Evolutionary conservation across 2,113 vertebrate genomes (phyloP).

Genomic region (Hypomesus transpacificus): DNA sequence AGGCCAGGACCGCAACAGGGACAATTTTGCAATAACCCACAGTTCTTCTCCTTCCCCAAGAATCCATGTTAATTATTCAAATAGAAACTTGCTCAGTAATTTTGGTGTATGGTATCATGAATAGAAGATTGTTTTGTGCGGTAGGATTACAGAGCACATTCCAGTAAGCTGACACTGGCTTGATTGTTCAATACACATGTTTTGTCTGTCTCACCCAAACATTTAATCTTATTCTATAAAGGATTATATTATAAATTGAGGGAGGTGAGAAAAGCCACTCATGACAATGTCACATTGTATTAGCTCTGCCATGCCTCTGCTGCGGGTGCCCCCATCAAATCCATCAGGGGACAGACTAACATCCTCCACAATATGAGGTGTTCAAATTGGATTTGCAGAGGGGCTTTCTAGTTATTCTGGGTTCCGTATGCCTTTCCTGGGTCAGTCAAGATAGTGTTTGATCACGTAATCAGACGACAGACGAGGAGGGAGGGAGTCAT

Average conservation of each 20-base stretch:
- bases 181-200: conserved; percentile 20
- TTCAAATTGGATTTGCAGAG: conserved; percentile 62
- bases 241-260: conserved; percentile 42
- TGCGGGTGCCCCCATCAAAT: conserved; percentile 52
- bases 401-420: conserved; percentile 52
- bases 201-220: conserved; percentile 19
- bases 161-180: not conserved
- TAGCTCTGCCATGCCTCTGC: conserved; percentile 44
- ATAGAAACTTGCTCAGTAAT: conserved; percentile 14
- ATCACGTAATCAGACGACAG: conserved; percentile 49
- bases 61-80: conserved; percentile 48
- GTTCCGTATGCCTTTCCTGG: conserved; percentile 34
- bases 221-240: conserved; percentile 24
- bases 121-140: not conserved
- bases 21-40: conserved; percentile 62
- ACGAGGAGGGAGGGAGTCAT: conserved; percentile 44
- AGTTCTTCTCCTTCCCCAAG: conserved; percentile 29
- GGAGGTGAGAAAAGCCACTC: conserved; percentile 46
- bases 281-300: conserved; percentile 58
- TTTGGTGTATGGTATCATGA: not conserved
- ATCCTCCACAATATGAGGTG: conserved; percentile 44
- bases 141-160: not conserved
- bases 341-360: conserved; percentile 49
- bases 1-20: conserved; percentile 54
- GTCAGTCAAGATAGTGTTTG: conserved; percentile 51